Evolutionary conservation across 2,797 vertebrate species (phyloP).

Genomic region (Nasua narica): DNA sequence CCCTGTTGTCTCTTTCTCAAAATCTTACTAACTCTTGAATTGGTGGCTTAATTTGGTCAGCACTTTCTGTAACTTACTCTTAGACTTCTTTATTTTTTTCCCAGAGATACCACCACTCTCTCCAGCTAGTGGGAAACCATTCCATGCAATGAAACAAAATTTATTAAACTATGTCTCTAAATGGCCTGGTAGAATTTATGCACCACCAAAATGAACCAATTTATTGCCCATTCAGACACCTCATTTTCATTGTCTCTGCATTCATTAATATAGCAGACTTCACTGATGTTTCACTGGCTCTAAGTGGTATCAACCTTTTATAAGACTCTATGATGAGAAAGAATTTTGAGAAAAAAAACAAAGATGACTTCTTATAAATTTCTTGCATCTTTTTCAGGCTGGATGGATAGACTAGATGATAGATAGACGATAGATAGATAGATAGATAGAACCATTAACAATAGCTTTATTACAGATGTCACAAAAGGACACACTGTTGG

Average conservation of each 20-base stretch:
- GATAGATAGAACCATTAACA: slow-evolving; percentile 52
- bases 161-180: slow-evolving; percentile 66
- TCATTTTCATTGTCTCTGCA: slow-evolving; percentile 59
- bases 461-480: slow-evolving; percentile 50
- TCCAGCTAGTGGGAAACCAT: slow-evolving; percentile 44
- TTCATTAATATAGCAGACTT: slow-evolving; percentile 64
- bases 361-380: slow-evolving; percentile 66
- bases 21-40: not conserved
- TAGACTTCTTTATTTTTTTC: not conserved
- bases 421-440: not conserved
- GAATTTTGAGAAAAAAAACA: slow-evolving; percentile 69
- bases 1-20: not conserved
- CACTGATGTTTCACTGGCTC: slow-evolving; percentile 58
- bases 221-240: slow-evolving; percentile 67
- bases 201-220: slow-evolving; percentile 66
- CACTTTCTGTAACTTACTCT: not conserved
- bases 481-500: slow-evolving; percentile 15
- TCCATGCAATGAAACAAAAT: slow-evolving; percentile 63
- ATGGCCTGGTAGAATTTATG: slow-evolving; percentile 63
- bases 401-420: not conserved
- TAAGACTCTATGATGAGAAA: slow-evolving; percentile 52
- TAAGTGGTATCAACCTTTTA: slow-evolving; percentile 55
- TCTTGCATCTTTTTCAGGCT: not conserved
- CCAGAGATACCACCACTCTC: not conserved
- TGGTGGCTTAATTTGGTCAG: not conserved